Conservation (phyloP, 2,797 vertebrate genomes). For the Sebastes glaucus region DNA sequence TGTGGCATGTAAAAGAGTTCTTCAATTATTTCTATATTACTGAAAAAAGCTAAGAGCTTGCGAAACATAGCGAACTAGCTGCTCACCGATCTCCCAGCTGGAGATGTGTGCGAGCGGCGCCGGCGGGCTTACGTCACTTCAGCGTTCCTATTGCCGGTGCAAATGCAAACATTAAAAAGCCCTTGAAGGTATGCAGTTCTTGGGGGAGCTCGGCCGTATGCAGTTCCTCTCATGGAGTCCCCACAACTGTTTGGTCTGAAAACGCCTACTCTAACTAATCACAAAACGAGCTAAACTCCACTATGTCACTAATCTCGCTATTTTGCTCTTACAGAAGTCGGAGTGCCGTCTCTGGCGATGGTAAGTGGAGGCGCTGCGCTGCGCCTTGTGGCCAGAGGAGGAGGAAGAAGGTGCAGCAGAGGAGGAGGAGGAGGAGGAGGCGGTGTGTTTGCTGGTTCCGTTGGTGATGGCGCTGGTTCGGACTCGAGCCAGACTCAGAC, state of each 20-base stretch:
- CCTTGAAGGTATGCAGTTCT: no score
- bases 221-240: no score
- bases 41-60: no score
- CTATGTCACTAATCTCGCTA: background rate
- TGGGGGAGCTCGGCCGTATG: accelerated
- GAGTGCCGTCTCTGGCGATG: constrained; percentile 94
- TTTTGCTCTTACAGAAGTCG: constrained; percentile 88
- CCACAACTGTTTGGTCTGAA: no score
- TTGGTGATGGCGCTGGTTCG: constrained; percentile 87
- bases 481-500: constrained; percentile 88
- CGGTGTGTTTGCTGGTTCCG: constrained; percentile 85
- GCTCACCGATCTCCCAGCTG: no score
- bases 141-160: no score
- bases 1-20: no score
- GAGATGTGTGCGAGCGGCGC: no score
- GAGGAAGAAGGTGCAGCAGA: constrained; percentile 76
- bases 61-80: no score
- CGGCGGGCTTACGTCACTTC: no score
- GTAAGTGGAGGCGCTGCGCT: constrained; percentile 89
- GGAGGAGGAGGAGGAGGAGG: constrained; percentile 67
- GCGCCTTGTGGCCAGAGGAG: constrained; percentile 84
- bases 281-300: background rate
- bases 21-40: no score
- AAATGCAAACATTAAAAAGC: no score
- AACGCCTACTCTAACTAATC: background rate